Evolutionary conservation across 2,113 vertebrate genomes (phyloP).

Genomic region (Pygoscelis antarcticus): DNA sequence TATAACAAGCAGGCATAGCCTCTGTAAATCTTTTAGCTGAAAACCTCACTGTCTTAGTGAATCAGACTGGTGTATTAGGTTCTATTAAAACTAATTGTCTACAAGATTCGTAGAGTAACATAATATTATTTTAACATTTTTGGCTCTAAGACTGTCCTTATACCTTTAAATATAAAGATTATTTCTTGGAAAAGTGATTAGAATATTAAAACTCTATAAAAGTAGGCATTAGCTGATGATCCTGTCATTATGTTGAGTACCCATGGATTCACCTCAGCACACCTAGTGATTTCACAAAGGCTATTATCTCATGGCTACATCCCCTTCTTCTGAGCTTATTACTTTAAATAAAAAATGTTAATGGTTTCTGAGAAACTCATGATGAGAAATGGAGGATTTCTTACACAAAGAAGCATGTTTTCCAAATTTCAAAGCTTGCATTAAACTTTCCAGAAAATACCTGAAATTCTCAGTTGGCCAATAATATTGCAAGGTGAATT

Average conservation of each 20-base stretch:
- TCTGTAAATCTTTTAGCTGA: constrained; percentile 46
- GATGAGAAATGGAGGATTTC: constrained; percentile 58
- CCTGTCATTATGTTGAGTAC: constrained; percentile 70
- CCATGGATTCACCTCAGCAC: constrained; percentile 69
- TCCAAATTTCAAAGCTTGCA: constrained; percentile 66
- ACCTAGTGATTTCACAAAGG: constrained; percentile 68
- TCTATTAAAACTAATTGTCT: constrained; percentile 66
- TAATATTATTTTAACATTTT: constrained; percentile 67
- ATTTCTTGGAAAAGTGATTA: constrained; percentile 81
- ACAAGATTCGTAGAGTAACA: constrained; percentile 61
- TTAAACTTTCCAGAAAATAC: constrained; percentile 62
- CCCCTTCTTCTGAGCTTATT: constrained; percentile 70
- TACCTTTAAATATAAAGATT: constrained; percentile 69
- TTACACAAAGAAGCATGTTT: constrained; percentile 41
- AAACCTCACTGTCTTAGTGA: constrained; percentile 52
- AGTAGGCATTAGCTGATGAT: constrained; percentile 68
- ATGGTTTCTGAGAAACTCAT: constrained; percentile 77
- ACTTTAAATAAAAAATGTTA: constrained; percentile 80
- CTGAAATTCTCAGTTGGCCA: constrained; percentile 45
- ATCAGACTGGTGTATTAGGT: constrained; percentile 50
- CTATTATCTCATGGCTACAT: constrained; percentile 68
- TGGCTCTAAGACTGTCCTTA: constrained; percentile 65
- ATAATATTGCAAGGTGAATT: constrained; percentile 36
- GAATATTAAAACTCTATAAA: constrained; percentile 66
- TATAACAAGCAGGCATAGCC: constrained; percentile 40